These are phyloP conservation scores for Limenitis camilla DNA, from an alignment of 2,888 invertebrate genomes.

Conservation along the genomic window DNA sequence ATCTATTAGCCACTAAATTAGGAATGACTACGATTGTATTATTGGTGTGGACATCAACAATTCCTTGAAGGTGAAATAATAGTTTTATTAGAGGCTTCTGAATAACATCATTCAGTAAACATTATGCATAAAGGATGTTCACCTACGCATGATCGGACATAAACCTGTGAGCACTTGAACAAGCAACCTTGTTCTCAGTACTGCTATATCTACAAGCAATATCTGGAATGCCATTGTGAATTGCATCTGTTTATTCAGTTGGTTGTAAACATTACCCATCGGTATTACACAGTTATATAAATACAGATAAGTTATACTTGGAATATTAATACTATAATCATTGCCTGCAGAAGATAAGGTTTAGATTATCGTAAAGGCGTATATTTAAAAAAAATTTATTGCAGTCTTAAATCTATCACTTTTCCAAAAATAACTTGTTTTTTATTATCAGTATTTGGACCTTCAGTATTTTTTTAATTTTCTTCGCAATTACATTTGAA, in stretches of 20 bases:
- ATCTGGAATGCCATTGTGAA: constrained; percentile 11
- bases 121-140: constrained; percentile 7
- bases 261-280: constrained; percentile 6
- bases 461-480: constrained; percentile 14
- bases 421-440: neutral
- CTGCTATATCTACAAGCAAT: constrained; percentile 6
- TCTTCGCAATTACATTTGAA: constrained; percentile 21
- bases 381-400: too few species aligned
- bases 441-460: neutral
- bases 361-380: too few species aligned
- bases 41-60: too few species aligned
- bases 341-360: too few species aligned
- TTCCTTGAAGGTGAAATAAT: too few species aligned
- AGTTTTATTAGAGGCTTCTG: too few species aligned
- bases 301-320: neutral
- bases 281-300: neutral
- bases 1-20: too few species aligned
- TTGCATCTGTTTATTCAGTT: constrained; percentile 8
- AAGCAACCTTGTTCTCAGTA: constrained; percentile 13
- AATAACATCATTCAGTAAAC: neutral
- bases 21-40: too few species aligned
- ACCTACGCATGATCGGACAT: constrained; percentile 9
- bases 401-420: too few species aligned
- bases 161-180: constrained; percentile 11
- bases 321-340: too few species aligned